Evolutionary conservation across 37 sponge, comb jelly and placozoan genomes (phyloP), one percentile per base, ranked within the genome.

Genomic region (Aplysina aerophoba): DNA sequence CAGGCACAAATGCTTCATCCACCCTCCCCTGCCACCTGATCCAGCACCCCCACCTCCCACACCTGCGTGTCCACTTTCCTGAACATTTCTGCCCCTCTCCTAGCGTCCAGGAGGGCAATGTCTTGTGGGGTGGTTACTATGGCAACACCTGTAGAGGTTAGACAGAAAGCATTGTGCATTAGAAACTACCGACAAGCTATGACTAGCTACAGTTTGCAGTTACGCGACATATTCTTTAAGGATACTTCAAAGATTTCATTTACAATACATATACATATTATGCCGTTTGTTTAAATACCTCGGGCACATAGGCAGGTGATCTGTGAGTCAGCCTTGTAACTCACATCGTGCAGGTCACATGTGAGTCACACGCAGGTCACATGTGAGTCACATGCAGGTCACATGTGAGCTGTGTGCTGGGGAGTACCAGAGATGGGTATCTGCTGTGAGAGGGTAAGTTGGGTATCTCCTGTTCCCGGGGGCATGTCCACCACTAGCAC

Each of bases 401-500:
- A 72, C 31, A 33, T 72, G 73, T 6, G 6, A 21, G 73, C 16
- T 50, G 63, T 72, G 54, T n/a, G 50, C 50, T 11, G 8, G 50
- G 6, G 50, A 44, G 37, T 67, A 85, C 95, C 95, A 21, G 87
- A 80, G 11, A 95, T 63, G 27, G 95, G 92, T 0, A 92, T 57
- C 67, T 93, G 90, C 83, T 99, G 97, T 15, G 93, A 78, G 6
- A 99, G 87, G 53, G 97, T 87, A 30, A 99, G 93, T 77, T 99
- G 99, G 0, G 99, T 95, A 72, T 99, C 99, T 31, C 99, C 99
- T 15, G 99, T 99, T 27, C 99, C 99, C 25, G 99, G 99, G 6
- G 99, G 99, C 95, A 97, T 91, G 81, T 99, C 99, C 15, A 99
- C 86, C 63, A 99, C 92, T 53, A 99, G 69, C 0, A 99, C 86